These are phyloP conservation scores for Cathartes aura DNA, from an alignment of 2,113 vertebrate species.

Conservation along the genomic window DNA sequence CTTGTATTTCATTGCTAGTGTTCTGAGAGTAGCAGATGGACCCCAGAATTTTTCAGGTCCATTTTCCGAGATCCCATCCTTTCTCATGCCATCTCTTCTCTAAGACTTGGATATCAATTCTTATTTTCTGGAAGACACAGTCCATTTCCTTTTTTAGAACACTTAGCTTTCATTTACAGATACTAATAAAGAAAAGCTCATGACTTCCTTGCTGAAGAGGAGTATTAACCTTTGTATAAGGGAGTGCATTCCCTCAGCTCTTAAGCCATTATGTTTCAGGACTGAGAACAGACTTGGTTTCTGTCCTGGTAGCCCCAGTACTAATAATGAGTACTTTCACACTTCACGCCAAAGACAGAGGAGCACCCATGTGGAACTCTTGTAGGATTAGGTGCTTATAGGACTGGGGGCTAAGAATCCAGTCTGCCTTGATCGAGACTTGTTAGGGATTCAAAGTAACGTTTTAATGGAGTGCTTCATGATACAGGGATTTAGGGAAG, in stretches of 20 bases:
- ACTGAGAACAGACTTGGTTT: background rate
- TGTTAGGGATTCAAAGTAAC: constrained; percentile 10
- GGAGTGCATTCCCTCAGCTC: background rate
- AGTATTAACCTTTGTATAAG: background rate
- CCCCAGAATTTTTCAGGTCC: background rate
- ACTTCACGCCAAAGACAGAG: background rate
- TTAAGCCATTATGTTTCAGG: background rate
- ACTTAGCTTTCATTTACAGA: background rate
- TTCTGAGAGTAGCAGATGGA: background rate
- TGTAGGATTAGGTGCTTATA: background rate
- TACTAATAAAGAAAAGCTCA: background rate
- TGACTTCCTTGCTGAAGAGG: background rate
- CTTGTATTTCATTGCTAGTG: background rate
- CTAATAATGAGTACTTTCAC: background rate
- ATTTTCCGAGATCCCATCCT: background rate
- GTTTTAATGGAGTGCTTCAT: background rate
- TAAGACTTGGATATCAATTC: background rate
- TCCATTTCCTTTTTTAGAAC: background rate
- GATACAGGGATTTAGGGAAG: background rate
- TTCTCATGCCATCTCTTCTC: background rate
- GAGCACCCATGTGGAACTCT: background rate
- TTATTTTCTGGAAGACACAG: background rate
- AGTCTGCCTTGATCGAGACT: background rate
- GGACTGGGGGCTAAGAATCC: background rate
- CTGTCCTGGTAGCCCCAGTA: background rate